Percentiles rank a stretch among this genome's conserved stretches.
These are phyloP conservation scores for Hyppa rectilinea DNA, from an alignment of 2,888 invertebrate genomes.

Conservation along the genomic window DNA sequence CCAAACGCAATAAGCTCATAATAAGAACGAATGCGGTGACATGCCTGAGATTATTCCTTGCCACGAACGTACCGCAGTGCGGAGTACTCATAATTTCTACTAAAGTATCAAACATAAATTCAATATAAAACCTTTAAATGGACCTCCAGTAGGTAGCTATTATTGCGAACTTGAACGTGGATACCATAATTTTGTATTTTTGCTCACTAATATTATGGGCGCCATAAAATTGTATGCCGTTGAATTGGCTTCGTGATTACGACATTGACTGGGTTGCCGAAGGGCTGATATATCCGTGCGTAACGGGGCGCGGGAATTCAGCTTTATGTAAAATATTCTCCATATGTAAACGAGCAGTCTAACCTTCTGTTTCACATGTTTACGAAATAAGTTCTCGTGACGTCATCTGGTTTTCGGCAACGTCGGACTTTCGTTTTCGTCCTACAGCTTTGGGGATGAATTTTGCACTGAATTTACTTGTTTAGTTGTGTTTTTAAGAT, in stretches of 20 bases:
- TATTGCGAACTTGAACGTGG: constrained; percentile 71
- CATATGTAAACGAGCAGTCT: constrained; percentile 59
- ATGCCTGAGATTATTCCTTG: constrained; percentile 80
- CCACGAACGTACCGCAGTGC: constrained; percentile 81
- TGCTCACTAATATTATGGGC: constrained; percentile 64
- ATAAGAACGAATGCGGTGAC: constrained; percentile 83
- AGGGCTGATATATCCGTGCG: constrained; percentile 34
- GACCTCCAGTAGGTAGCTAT: constrained; percentile 69
- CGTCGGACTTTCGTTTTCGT: constrained; percentile 42
- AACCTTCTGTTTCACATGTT: constrained; percentile 63
- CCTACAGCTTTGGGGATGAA: constrained; percentile 16
- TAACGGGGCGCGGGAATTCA: constrained; percentile 46
- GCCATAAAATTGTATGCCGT: constrained; percentile 62
- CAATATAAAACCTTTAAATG: constrained; percentile 78
- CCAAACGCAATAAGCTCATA: constrained; percentile 73
- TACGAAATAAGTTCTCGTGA: constrained; percentile 59
- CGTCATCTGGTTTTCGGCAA: constrained; percentile 53
- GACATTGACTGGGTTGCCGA: constrained; percentile 51
- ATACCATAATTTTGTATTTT: constrained; percentile 68
- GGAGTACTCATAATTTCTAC: constrained; percentile 78
- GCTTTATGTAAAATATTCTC: constrained; percentile 60
- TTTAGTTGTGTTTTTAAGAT: neutral
- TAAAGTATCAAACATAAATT: constrained; percentile 81
- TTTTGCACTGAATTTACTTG: constrained; percentile 16
- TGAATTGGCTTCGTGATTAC: constrained; percentile 56